Evolutionary conservation across 2,888 invertebrate species (phyloP), one percentile per base, ranked within the genome.

Genomic region (Papilio elwesi): DNA sequence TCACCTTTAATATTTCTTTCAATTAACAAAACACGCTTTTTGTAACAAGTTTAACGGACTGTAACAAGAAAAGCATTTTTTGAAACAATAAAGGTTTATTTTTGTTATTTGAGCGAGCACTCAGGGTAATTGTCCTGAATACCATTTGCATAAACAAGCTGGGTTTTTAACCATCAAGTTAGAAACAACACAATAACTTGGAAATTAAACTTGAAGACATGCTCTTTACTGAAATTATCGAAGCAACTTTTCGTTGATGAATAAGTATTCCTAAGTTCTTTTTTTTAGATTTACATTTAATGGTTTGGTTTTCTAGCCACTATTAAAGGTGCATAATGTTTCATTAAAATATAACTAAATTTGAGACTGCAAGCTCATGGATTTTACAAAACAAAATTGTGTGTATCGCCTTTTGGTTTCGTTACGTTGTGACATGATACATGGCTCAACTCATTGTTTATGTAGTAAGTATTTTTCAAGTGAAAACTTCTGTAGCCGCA

Each of bases 111-210:
- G 74, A 69, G 74, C 57, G 51, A 66, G 66, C 71, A 52, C 75
- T 73, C 72, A 70, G 69, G 75, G 74, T 78, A 78, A 79, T 79
- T 77, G 77, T 75, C 68, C 72, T 76, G 78, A 79, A 79, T 76
- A 78, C 64, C 66, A 62, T 79, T 76, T 75, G 65, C 76, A 79
- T 77, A 76, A 78, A 78, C 77, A 74, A 78, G 70, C 62, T 62
- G 68, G 72, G 74, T 74, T 75, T 76, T 66, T 59, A 71, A 66
- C 26, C 51, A 16, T 59, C 49, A 26, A 38, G 16, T 66, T 71
- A 43, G 66, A 66, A 59, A 59, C 51, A 66, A 71, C 52, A 63
- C 16, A 68, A 53, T 55, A 62, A 38, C 36, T 49, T 51, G 15
- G 43, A 62, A 57, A 26, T 59, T 47, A 38, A 38, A 59, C 68